These are phyloP conservation scores for Thamnaconus septentrionalis DNA, from an alignment of 2,113 vertebrate genomes.

Conservation along the genomic window DNA sequence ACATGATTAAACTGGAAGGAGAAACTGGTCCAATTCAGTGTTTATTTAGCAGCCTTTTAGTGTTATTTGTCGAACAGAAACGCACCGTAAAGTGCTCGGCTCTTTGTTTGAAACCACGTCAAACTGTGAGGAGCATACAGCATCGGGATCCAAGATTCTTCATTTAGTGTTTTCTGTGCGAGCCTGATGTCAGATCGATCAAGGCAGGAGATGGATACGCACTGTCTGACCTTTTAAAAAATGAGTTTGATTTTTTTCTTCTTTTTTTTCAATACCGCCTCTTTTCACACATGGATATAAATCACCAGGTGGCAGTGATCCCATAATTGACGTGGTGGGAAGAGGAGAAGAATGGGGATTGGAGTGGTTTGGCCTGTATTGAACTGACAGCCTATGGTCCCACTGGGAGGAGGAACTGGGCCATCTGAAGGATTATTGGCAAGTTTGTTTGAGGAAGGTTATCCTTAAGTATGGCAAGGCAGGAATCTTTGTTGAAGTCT, in stretches of 20 bases:
- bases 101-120: too few species aligned
- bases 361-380: slow-evolving; percentile 38
- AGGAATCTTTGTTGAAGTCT: not conserved
- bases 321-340: slow-evolving; percentile 42
- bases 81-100: too few species aligned
- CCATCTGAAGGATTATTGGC: slow-evolving; percentile 42
- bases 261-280: slow-evolving; percentile 5
- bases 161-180: slow-evolving; percentile 1
- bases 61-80: too few species aligned
- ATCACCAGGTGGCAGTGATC: slow-evolving; percentile 31
- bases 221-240: slow-evolving; percentile 61
- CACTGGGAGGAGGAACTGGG: slow-evolving; percentile 18
- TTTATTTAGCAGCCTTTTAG: too few species aligned
- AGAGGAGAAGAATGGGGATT: slow-evolving; percentile 6
- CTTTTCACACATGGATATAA: slow-evolving; percentile 29
- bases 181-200: slow-evolving; percentile 43
- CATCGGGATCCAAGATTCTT: slow-evolving; percentile 3
- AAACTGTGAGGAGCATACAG: too few species aligned
- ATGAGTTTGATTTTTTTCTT: slow-evolving; percentile 42
- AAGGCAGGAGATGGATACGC: slow-evolving; percentile 38
- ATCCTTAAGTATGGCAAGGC: too few species aligned
- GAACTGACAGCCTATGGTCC: slow-evolving; percentile 13
- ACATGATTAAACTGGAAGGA: too few species aligned
- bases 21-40: too few species aligned
- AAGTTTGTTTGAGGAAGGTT: slow-evolving; percentile 19